Percentiles rank a stretch among this genome's conserved stretches.
Conservation (phyloP, 2,113 vertebrate genomes). For the Myanophis thanlyinensis region DNA sequence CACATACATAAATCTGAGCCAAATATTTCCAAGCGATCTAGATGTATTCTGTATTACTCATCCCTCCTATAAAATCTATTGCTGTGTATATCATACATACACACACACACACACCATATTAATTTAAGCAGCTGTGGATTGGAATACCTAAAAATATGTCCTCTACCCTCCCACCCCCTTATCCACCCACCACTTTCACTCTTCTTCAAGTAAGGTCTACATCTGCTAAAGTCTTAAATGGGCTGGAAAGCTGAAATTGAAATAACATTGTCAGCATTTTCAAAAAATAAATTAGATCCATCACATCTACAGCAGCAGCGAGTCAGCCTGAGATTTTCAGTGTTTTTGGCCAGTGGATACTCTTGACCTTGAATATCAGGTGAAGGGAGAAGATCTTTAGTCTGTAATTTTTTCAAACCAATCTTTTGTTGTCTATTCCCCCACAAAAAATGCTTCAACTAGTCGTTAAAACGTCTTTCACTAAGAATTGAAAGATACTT, state of each 20-base stretch:
- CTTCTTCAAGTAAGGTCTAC: neutral
- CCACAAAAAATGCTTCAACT: neutral
- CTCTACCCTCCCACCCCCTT: neutral
- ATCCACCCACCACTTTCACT: neutral
- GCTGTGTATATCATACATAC: neutral
- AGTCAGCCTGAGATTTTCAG: neutral
- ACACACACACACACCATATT: neutral
- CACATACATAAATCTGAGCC: neutral
- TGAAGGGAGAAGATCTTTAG: neutral
- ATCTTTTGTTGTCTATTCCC: neutral
- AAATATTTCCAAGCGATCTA: constrained; percentile 17
- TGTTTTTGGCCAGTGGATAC: neutral
- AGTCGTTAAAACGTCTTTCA: neutral
- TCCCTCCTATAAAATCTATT: constrained; percentile 9
- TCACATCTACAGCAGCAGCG: neutral
- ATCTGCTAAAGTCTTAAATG: neutral
- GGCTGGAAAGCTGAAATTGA: neutral
- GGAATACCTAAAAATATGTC: neutral
- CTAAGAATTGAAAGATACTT: neutral
- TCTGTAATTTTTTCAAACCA: neutral
- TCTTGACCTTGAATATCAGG: neutral
- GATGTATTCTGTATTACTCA: constrained; percentile 12
- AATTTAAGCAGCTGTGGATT: neutral
- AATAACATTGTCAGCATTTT: neutral
- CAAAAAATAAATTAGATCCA: neutral